Evolutionary conservation across 2,888 invertebrate species (phyloP).

Genomic region (Noctua fimbriata): DNA sequence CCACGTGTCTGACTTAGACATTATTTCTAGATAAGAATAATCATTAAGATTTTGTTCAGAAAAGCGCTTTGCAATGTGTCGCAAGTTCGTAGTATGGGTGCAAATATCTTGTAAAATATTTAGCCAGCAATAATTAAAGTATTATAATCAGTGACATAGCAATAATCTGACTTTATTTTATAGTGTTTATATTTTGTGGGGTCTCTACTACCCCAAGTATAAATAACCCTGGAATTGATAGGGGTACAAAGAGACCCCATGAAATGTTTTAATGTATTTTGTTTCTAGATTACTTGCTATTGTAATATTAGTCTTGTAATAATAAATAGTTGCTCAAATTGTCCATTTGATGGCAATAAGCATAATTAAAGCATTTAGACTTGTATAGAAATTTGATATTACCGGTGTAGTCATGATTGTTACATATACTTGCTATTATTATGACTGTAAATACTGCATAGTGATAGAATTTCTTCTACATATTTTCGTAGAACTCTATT

Average conservation of each 20-base stretch:
- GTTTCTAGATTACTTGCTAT: conserved; percentile 47
- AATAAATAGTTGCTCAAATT: conserved; percentile 73
- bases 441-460: conserved; percentile 47
- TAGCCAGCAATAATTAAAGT: conserved; percentile 29
- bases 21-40: conserved; percentile 36
- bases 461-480: conserved; percentile 25
- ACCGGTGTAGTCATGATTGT: conserved; percentile 40
- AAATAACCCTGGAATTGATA: conserved; percentile 35
- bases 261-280: conserved; percentile 19
- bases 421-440: conserved; percentile 15
- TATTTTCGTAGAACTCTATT: conserved; percentile 20
- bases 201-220: conserved; percentile 19
- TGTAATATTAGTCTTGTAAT: conserved; percentile 9
- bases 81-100: conserved; percentile 63
- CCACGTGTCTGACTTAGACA: conserved; percentile 16
- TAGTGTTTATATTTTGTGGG: conserved; percentile 17
- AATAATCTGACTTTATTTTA: conserved; percentile 46
- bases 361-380: conserved; percentile 50
- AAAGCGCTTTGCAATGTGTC: conserved; percentile 29
- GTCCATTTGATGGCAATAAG: conserved; percentile 74
- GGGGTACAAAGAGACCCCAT: conserved; percentile 4
- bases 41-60: conserved; percentile 38
- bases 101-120: conserved; percentile 35
- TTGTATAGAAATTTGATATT: conserved; percentile 35
- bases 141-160: conserved; percentile 42